Evolutionary conservation across 2,797 vertebrate genomes (phyloP), one percentile per base, ranked within the genome.

Genomic region (Semotilus atromaculatus): DNA sequence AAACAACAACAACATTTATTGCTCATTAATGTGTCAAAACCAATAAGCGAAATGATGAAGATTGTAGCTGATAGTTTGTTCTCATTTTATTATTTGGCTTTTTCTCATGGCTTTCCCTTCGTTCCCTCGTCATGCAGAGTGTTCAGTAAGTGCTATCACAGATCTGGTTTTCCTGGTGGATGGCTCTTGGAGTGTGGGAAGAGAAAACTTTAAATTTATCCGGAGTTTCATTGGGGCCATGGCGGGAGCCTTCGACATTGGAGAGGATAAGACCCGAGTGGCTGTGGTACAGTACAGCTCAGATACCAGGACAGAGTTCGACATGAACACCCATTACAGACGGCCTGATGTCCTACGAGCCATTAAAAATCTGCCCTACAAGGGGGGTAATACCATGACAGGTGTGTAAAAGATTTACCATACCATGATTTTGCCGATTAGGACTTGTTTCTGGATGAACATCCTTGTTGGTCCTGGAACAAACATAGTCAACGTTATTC

Each of bases 361-460:
- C 87, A 98, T 99, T 92, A 98, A 94, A 94, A 95, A 94, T 85
- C 95, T 99, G 88, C 98, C 98, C 1, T 99, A 99, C 93, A 99
- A 99, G 95, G 98, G 98, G 74, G 98, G 98, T 72, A 99, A 99
- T 90, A 99, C 98, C 26, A 99, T 99, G 98, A 99, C 98, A 93
- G 98, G 98, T 99, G 95, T 82, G 87, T 48, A 70, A 53, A 75
- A 23, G 31, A 67, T 60, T 40, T 31, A 19, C 38, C 21, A 18
- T 62, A 19, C n/a, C 11, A 7, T 76, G 18, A 66, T 67, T 64
- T 38, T 8, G 58, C 43, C 7, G 11, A 53, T 21, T 55, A 62
- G 13, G 26, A 73, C 13, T 55, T 31, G 71, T 21, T 13, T 11
- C 18, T 21, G 45, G 10, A 51, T 73, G 2, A 75, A 23, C 72